phyloP scores from a whole-genome alignment of 2,113 vertebrate species.

The Piaya cayana region DNA sequence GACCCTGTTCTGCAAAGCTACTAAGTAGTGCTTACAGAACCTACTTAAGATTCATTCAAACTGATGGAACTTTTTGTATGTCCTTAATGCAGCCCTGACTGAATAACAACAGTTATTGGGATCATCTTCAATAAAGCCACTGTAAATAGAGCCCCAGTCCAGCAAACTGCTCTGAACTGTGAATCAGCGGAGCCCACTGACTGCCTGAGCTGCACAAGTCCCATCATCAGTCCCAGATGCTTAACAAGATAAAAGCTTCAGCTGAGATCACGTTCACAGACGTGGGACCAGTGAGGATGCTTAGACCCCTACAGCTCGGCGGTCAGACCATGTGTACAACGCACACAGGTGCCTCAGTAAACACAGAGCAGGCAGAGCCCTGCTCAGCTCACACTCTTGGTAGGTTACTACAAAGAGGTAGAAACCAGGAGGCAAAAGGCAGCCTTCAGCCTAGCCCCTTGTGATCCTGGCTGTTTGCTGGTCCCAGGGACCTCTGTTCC shows the following conservation, averaged over 20 bases:
- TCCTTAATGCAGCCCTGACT: background rate
- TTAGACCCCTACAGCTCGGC: rapidly evolving
- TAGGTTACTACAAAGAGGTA: background rate
- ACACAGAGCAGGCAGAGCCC: background rate
- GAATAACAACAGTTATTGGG: background rate
- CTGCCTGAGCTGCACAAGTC: background rate
- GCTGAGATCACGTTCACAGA: background rate
- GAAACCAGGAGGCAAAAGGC: background rate
- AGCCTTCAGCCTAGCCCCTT: background rate
- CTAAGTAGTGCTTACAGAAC: background rate
- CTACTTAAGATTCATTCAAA: background rate
- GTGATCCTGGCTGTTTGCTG: background rate
- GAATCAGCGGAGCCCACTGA: background rate
- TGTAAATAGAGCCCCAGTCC: rapidly evolving
- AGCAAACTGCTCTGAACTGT: background rate
- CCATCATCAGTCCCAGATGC: background rate
- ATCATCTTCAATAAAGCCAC: background rate
- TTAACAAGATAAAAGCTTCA: background rate
- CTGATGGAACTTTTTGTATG: background rate
- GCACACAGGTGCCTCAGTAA: background rate
- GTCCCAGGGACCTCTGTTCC: too few relatives aligned
- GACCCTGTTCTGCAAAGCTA: background rate
- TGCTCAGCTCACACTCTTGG: rapidly evolving
- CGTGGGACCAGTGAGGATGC: background rate
- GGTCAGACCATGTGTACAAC: too few relatives aligned